Conservation (phyloP, 2,888 invertebrate genomes). For the Imbricaverruca yamaguchii region DNA sequence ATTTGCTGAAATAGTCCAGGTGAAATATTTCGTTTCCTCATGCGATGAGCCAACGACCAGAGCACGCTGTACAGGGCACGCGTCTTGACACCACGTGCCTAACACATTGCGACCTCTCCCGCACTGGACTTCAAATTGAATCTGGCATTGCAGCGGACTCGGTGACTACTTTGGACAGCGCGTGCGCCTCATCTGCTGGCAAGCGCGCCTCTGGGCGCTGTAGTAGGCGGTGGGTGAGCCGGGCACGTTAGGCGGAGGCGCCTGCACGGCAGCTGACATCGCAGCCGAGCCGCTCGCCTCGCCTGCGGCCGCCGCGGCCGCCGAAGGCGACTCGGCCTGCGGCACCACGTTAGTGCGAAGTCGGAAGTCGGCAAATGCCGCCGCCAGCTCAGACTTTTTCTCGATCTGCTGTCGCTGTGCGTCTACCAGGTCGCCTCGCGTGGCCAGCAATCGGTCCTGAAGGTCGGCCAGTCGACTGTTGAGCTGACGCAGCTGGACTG, state of each 20-base stretch:
- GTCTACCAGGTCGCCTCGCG: not conserved
- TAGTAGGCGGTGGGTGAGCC: not conserved
- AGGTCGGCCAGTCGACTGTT: not conserved
- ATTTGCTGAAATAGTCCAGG: too few relatives aligned
- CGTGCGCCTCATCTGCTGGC: not conserved
- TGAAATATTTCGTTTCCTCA: too few relatives aligned
- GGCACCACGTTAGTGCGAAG: not conserved
- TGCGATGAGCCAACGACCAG: too few relatives aligned
- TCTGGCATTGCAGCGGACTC: too few relatives aligned
- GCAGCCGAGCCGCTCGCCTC: not conserved
- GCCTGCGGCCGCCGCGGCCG: not conserved
- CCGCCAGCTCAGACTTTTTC: not conserved
- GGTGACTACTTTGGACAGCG: not conserved
- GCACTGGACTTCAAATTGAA: too few relatives aligned
- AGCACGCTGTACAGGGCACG: too few relatives aligned
- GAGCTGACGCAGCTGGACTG: not conserved
- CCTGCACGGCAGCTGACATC: not conserved
- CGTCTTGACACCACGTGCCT: too few relatives aligned
- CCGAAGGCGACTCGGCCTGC: not conserved
- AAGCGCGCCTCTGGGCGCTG: not conserved
- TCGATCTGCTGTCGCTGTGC: constrained; percentile 10
- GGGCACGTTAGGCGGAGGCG: not conserved
- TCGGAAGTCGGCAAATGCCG: not conserved
- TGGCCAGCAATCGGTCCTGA: not conserved
- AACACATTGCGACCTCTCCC: too few relatives aligned